Percentiles rank a stretch among this genome's conserved stretches.
These are phyloP conservation scores for Corythoichthys haematopterus DNA, from an alignment of 2,113 vertebrate species.

Conservation along the genomic window DNA sequence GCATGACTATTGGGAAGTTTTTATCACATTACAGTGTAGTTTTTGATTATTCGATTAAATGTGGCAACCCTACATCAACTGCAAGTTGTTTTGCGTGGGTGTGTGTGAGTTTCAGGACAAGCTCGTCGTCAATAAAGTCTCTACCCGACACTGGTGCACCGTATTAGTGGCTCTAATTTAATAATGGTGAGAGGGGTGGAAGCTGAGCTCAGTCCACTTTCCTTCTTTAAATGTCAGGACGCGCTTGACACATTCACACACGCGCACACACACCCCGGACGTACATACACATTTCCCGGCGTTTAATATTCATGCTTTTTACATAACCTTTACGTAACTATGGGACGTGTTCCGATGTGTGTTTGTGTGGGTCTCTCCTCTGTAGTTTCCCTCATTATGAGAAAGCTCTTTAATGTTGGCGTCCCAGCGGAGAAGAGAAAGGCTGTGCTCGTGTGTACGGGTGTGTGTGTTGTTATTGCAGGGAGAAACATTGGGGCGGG, in stretches of 20 bases:
- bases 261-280: slow-evolving; percentile 27
- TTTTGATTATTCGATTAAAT: no score
- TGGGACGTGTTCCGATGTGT: slow-evolving; percentile 38
- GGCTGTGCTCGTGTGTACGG: slow-evolving; percentile 7
- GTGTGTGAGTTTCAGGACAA: no score
- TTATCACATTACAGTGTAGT: no score
- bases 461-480: slow-evolving; percentile 54
- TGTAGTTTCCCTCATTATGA: slow-evolving; percentile 72
- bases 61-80: no score
- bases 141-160: background rate
- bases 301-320: slow-evolving; percentile 64
- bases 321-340: slow-evolving; percentile 67
- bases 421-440: slow-evolving; percentile 61
- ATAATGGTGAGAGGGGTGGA: background rate
- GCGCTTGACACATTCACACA: background rate
- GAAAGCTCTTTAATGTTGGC: slow-evolving; percentile 71
- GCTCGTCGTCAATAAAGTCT: slow-evolving; percentile 2
- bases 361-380: slow-evolving; percentile 51
- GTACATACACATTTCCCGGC: slow-evolving; percentile 22
- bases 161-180: slow-evolving; percentile 6
- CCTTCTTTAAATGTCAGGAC: slow-evolving; percentile 6
- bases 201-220: slow-evolving; percentile 2
- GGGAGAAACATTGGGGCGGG: slow-evolving; percentile 44
- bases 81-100: no score
- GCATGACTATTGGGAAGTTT: no score